Percentiles rank a stretch among this genome's conserved stretches.
phyloP scores from a whole-genome alignment of 2,888 invertebrate species.

The Pelosia muscerda region DNA sequence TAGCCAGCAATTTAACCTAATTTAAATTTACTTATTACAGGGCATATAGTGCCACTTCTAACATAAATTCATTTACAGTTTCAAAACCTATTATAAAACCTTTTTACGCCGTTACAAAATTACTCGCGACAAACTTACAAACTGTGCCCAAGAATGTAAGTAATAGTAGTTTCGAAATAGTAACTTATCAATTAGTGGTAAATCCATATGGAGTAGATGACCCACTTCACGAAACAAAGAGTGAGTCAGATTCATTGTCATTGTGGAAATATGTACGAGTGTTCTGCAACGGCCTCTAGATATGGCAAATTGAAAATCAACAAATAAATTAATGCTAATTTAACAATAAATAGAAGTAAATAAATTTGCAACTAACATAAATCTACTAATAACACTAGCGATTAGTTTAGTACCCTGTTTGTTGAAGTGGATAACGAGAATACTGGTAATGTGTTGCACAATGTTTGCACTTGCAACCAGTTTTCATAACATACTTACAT shows the following conservation, averaged over 20 bases:
- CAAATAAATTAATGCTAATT: background rate
- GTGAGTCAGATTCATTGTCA: constrained; percentile 74
- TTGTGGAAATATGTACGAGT: constrained; percentile 65
- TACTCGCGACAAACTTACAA: constrained; percentile 28
- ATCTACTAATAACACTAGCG: background rate
- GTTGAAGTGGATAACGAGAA: background rate
- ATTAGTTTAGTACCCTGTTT: background rate
- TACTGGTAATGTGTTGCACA: background rate
- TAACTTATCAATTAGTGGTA: constrained; percentile 67
- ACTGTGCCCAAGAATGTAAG: constrained; percentile 18
- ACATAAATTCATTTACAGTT: no score
- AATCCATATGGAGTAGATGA: constrained; percentile 70
- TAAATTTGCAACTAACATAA: background rate
- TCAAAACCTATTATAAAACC: no score
- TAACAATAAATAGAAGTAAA: background rate
- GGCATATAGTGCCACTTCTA: no score
- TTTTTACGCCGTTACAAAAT: no score
- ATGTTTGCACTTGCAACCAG: constrained; percentile 2
- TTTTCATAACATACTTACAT: background rate
- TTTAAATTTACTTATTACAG: no score
- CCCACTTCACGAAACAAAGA: constrained; percentile 78
- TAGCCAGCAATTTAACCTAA: no score
- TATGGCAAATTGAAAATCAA: constrained; percentile 26
- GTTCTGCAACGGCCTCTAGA: constrained; percentile 24
- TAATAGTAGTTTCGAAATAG: constrained; percentile 47